These are phyloP conservation scores for Otis tarda DNA, from an alignment of 2,113 vertebrate species.

Conservation along the genomic window DNA sequence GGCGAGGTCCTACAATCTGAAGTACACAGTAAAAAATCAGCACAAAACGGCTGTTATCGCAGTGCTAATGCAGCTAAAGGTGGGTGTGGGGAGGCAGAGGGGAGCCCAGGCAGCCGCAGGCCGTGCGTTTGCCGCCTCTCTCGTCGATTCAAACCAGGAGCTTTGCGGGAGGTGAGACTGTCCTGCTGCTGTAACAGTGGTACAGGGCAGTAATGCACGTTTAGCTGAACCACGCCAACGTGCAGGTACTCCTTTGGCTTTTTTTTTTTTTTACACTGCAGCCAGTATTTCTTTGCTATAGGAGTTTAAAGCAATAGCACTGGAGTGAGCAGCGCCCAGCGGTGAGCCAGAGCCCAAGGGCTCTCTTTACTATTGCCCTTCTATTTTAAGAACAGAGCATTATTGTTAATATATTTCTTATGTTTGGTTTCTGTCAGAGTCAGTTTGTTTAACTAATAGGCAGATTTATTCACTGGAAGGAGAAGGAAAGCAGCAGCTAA, in stretches of 20 bases:
- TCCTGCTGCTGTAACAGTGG: too few relatives aligned
- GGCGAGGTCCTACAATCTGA: neutral
- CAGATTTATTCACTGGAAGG: constrained; percentile 51
- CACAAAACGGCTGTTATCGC: fast-evolving
- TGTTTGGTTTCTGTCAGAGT: constrained; percentile 37
- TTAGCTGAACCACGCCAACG: neutral
- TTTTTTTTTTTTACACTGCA: neutral
- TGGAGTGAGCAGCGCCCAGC: neutral
- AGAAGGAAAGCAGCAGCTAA: constrained; percentile 38
- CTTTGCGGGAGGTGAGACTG: neutral
- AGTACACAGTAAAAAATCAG: neutral
- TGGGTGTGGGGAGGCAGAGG: neutral
- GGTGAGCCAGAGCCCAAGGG: neutral
- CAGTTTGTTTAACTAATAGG: constrained; percentile 55
- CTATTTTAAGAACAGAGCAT: constrained; percentile 38
- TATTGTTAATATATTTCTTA: constrained; percentile 23
- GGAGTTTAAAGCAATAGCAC: neutral
- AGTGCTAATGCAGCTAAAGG: fast-evolving
- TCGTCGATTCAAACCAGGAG: fast-evolving
- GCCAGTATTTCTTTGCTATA: fast-evolving
- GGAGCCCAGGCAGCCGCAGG: neutral
- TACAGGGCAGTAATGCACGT: fast-evolving
- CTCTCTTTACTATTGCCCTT: neutral
- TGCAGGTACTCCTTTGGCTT: fast-evolving
- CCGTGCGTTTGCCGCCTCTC: neutral